phyloP scores from a whole-genome alignment of 2,888 invertebrate genomes.

The Lamproptera curius region DNA sequence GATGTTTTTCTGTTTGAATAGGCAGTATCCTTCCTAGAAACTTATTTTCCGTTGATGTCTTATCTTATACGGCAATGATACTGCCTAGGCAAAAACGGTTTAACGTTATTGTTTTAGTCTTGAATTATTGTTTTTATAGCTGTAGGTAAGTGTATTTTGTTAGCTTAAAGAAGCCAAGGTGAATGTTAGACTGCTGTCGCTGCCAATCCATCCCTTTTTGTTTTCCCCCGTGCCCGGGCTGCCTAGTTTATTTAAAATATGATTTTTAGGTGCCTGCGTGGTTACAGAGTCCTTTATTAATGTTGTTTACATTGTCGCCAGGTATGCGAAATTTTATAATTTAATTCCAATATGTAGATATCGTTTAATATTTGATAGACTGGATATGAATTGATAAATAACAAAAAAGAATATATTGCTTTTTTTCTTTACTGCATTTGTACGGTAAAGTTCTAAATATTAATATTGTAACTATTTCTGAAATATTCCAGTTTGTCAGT shows the following conservation, averaged over 20 bases:
- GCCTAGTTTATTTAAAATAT: constrained; percentile 70
- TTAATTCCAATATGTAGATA: constrained; percentile 48
- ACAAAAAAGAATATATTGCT: no score
- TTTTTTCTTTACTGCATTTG: not conserved
- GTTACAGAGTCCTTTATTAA: constrained; percentile 72
- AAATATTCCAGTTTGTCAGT: constrained; percentile 12
- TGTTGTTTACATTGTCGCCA: constrained; percentile 79
- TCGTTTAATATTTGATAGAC: constrained; percentile 27
- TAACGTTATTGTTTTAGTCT: constrained; percentile 58
- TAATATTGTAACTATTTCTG: not conserved
- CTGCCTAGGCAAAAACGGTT: constrained; percentile 55
- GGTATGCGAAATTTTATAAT: constrained; percentile 73
- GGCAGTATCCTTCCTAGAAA: constrained; percentile 64
- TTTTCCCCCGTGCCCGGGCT: constrained; percentile 70
- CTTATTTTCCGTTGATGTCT: constrained; percentile 23
- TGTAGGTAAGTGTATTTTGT: constrained; percentile 77
- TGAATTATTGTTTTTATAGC: constrained; percentile 62
- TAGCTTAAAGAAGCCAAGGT: constrained; percentile 76
- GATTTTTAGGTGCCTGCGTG: constrained; percentile 77
- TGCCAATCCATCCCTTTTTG: constrained; percentile 60
- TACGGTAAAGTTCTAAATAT: not conserved
- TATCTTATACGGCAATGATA: constrained; percentile 49
- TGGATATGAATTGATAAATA: constrained; percentile 39
- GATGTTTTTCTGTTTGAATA: constrained; percentile 67
- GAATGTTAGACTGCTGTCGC: constrained; percentile 77